Base-by-base conservation (phyloP, 2,888 invertebrate genomes). In the Endotricha flammealis region DNA sequence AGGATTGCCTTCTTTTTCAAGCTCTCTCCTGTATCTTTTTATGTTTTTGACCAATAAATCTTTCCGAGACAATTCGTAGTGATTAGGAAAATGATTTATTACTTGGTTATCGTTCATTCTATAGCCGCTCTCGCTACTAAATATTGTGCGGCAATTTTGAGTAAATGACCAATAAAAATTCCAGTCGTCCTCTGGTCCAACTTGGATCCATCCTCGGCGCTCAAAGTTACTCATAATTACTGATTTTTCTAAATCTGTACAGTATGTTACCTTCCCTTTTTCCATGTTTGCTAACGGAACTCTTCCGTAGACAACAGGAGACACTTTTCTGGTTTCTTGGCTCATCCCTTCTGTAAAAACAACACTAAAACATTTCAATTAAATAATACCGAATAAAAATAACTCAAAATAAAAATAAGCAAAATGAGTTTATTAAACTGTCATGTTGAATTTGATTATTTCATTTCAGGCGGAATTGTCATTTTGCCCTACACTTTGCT, bases 91-190 rank as follows among this genome's bases (percentile, higher is more conserved):
- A 73, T 98, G 98, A 80, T 97, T 98, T 46, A 98, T 96, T 36
- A 96, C 90, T 81, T 97, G 97, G 82, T 95, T 94, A 73, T 97
- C 96, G 53, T 92, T 92, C 91, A 98, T 93, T 54, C 97, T 89
- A 74, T 96, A 97, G 7, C 96, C 96, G 63, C 92, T 94, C 62
- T 98, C 97, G 8, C 96, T 93, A 63, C 96, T 96, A 67, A 97
- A 97, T 42, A 98, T 91, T 59, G 91, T 95, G 39, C 97, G 89
- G 55, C 96, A 96, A n/a, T 95, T 96, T 60, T 93, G 92, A 1
- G 96, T 95, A 39, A 93, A 94, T 2, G 97, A 95, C 97, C 97
- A 98, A 72, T 98, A 98, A 65, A 97, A 93, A 72, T 98, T 96
- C 97, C 97, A 98, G 56, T 97, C 95, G 61, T 96, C 97, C 52